Percentiles rank a stretch among this genome's conserved stretches.
Conservation (phyloP, 2,113 vertebrate species). For the Colistium nudipinnis region DNA sequence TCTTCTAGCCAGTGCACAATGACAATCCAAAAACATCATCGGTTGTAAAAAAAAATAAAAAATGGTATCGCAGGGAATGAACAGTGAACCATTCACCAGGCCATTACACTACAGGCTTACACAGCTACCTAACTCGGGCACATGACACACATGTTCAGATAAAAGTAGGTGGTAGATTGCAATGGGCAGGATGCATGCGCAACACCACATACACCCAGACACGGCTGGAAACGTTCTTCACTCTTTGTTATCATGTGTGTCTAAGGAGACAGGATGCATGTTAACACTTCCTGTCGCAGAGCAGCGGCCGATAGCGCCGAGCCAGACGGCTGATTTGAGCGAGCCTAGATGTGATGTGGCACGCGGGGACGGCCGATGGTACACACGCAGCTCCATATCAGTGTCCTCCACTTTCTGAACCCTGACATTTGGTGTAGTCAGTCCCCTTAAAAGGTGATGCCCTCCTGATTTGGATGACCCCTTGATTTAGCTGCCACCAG, state of each 20-base stretch:
- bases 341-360: slow-evolving; percentile 25
- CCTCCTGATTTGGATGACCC: neutral
- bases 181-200: slow-evolving; percentile 9
- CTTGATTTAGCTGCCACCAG: neutral
- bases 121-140: neutral
- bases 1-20: slow-evolving; percentile 36
- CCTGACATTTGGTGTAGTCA: neutral
- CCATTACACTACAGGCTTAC: neutral
- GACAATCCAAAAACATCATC: slow-evolving; percentile 37
- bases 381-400: neutral
- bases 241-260: slow-evolving; percentile 45
- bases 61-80: slow-evolving; percentile 2
- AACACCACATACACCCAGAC: slow-evolving; percentile 4
- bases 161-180: slow-evolving; percentile 8
- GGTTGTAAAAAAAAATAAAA: slow-evolving; percentile 39
- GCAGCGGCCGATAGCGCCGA: slow-evolving; percentile 27
- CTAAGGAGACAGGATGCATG: slow-evolving; percentile 54
- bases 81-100: slow-evolving; percentile 10
- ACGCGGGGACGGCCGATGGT: slow-evolving; percentile 37
- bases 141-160: slow-evolving; percentile 1
- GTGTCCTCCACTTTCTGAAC: neutral
- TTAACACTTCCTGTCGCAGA: slow-evolving; percentile 48
- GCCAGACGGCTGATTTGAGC: slow-evolving; percentile 25
- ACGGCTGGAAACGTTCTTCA: slow-evolving; percentile 22
- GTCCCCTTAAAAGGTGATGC: neutral